Evolutionary conservation across 2,888 invertebrate genomes (phyloP).

Genomic region (Acrocyrtus sp.): DNA sequence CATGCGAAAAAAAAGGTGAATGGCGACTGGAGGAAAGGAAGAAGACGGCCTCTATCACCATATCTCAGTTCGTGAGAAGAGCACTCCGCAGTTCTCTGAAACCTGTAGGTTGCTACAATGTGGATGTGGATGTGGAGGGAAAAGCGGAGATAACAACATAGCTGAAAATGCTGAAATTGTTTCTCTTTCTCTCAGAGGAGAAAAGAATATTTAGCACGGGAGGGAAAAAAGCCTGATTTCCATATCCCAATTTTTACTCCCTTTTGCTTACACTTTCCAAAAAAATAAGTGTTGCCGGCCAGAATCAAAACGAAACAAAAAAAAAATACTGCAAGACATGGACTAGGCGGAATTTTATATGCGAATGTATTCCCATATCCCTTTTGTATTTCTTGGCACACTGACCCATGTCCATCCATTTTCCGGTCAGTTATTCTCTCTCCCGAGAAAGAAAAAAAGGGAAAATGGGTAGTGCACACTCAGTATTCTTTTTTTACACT

Average conservation of each 20-base stretch:
- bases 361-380: too few species aligned
- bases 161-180: too few species aligned
- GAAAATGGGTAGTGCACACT: too few species aligned
- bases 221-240: slow-evolving; percentile 5
- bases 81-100: too few species aligned
- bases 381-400: slow-evolving; percentile 32
- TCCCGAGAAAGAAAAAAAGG: neutral
- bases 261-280: too few species aligned
- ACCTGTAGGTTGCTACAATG: slow-evolving; percentile 27
- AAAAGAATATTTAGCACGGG: neutral
- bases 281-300: neutral
- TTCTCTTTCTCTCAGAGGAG: neutral
- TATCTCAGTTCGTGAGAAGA: too few species aligned
- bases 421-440: slow-evolving; percentile 30
- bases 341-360: slow-evolving; percentile 18
- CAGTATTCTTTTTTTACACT: too few species aligned
- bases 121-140: neutral
- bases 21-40: slow-evolving; percentile 14
- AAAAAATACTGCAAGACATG: slow-evolving; percentile 3
- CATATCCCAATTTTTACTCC: neutral
- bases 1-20: slow-evolving; percentile 36
- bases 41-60: slow-evolving; percentile 3
- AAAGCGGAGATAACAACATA: neutral
- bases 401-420: slow-evolving; percentile 43
- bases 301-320: neutral